Conservation (phyloP, 2,113 vertebrate genomes). For the Neoarius graeffei region DNA sequence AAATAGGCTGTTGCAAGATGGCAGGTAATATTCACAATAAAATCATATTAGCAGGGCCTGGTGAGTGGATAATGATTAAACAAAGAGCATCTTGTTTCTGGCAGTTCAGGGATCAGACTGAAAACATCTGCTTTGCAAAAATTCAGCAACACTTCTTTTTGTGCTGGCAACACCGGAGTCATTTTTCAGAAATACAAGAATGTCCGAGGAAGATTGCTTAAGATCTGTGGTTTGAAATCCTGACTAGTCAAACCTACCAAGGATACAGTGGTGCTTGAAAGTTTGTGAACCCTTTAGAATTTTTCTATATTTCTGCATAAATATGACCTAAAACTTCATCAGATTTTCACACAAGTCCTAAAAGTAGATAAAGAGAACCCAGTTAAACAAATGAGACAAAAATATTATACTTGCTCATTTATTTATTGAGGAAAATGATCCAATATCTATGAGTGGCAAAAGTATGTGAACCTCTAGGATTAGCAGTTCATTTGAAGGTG, state of each 20-base stretch:
- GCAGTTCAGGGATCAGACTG: constrained; percentile 60
- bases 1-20: constrained; percentile 10
- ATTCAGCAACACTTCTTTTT: constrained; percentile 17
- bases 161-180: background rate
- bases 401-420: too few species aligned
- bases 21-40: constrained; percentile 45
- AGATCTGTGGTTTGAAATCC: constrained; percentile 18
- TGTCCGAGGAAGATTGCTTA: background rate
- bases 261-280: background rate
- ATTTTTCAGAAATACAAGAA: constrained; percentile 31
- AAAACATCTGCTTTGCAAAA: constrained; percentile 74
- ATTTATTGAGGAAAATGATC: too few species aligned
- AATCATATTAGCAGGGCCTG: constrained; percentile 5
- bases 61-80: constrained; percentile 54
- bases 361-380: too few species aligned
- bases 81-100: constrained; percentile 71
- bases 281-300: too few species aligned
- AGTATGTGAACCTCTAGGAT: too few species aligned
- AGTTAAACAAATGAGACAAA: too few species aligned
- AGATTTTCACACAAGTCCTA: too few species aligned
- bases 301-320: too few species aligned
- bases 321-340: too few species aligned
- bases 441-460: too few species aligned
- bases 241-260: background rate
- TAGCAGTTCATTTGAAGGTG: too few species aligned